Percentiles rank a stretch among this genome's conserved stretches.
Evolutionary conservation across 1,140 invertebrate genomes (phyloP).

Genomic region (Plectrocnemia conspersa): DNA sequence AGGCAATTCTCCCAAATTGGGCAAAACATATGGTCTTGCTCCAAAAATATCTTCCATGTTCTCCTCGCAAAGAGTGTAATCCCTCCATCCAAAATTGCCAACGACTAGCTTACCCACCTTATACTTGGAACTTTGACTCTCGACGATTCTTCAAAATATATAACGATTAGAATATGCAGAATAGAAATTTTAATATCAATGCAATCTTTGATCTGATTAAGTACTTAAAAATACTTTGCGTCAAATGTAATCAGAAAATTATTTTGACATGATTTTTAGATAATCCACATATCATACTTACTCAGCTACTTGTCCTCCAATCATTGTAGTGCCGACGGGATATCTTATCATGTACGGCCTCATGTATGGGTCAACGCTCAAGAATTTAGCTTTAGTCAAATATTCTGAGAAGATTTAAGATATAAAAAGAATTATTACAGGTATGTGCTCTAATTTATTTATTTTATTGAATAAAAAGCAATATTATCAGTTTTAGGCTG

Average conservation of each 20-base stretch:
- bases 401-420: conserved; percentile 59
- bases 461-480: too few species aligned
- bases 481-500: too few species aligned
- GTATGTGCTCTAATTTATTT: too few species aligned
- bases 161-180: neutral
- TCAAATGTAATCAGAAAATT: conserved; percentile 2
- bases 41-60: conserved; percentile 31
- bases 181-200: conserved; percentile 9
- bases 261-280: conserved; percentile 1
- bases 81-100: conserved; percentile 59
- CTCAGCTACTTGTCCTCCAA: conserved; percentile 60
- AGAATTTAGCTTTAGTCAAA: conserved; percentile 59
- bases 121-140: conserved; percentile 58
- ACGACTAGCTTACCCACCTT: conserved; percentile 56
- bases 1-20: conserved; percentile 53
- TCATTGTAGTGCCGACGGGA: conserved; percentile 55
- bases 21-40: conserved; percentile 46
- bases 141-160: conserved; percentile 50
- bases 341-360: conserved; percentile 51
- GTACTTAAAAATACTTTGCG: conserved; percentile 1
- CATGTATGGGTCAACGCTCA: conserved; percentile 72
- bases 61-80: conserved; percentile 48
- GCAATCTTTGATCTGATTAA: neutral
- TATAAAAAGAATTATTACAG: too few species aligned
- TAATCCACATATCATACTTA: conserved; percentile 35